A percentile compares a stretch with the other conserved stretches of the same genome.
phyloP scores from a whole-genome alignment of 2,797 vertebrate genomes.

The Halcyon smyrnensis region DNA sequence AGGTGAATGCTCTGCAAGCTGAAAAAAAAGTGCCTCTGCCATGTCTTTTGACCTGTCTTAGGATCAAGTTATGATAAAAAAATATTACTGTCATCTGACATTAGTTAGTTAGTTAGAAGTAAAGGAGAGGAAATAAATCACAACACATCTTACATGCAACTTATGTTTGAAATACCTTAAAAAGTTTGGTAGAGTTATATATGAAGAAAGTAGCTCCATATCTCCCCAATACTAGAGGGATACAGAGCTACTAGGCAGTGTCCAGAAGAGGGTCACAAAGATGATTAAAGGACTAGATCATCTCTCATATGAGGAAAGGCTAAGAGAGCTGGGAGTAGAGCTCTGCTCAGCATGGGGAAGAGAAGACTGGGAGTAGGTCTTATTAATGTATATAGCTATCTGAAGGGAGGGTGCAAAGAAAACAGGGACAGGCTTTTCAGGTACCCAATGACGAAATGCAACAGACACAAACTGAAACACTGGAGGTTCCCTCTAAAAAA shows the following conservation, averaged over 20 bases:
- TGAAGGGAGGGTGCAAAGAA: neutral
- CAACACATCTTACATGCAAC: neutral
- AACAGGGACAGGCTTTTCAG: neutral
- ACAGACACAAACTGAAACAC: neutral
- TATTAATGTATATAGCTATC: neutral
- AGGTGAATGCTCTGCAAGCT: neutral
- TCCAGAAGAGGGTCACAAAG: neutral
- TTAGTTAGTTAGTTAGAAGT: neutral
- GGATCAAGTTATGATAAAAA: neutral
- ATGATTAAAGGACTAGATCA: neutral
- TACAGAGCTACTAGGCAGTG: neutral
- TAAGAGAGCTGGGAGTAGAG: neutral
- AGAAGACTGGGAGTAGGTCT: neutral
- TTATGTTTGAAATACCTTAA: neutral
- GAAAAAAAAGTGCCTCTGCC: neutral
- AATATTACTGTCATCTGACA: neutral
- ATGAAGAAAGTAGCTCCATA: rapidly evolving
- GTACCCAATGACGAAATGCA: neutral
- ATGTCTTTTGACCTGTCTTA: neutral
- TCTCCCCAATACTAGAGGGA: neutral
- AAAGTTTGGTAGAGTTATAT: neutral
- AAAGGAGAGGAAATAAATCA: neutral
- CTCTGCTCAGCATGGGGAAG: neutral
- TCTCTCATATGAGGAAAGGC: neutral
- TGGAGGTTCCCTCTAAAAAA: neutral